Conservation (phyloP, 1,140 invertebrate genomes). For the Protaetia brevitarsis region DNA sequence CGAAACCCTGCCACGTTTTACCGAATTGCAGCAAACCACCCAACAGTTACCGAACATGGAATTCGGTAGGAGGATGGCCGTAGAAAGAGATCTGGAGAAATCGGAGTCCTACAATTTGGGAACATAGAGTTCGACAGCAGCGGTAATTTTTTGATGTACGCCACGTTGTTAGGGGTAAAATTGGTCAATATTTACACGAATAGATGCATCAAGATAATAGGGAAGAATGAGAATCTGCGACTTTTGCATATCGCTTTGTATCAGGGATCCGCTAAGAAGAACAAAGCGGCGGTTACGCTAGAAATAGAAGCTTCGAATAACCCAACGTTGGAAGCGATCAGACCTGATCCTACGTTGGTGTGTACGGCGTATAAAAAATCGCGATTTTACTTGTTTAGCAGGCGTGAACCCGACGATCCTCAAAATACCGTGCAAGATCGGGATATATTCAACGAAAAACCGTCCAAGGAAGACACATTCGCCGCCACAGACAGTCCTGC, state of each 20-base stretch:
- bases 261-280: constrained; percentile 70
- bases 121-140: constrained; percentile 93
- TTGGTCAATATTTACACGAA: constrained; percentile 94
- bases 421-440: constrained; percentile 82
- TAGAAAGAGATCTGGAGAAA: constrained; percentile 93
- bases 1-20: constrained; percentile 85
- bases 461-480: constrained; percentile 97
- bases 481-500: constrained; percentile 82
- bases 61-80: constrained; percentile 92
- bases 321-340: constrained; percentile 77
- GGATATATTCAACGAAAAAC: constrained; percentile 98
- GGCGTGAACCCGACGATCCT: constrained; percentile 81
- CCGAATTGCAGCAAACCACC: constrained; percentile 83
- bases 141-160: constrained; percentile 92
- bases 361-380: constrained; percentile 96
- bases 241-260: constrained; percentile 86
- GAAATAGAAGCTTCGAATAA: constrained; percentile 97
- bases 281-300: constrained; percentile 80
- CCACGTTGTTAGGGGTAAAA: constrained; percentile 94
- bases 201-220: constrained; percentile 79
- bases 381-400: constrained; percentile 91
- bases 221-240: constrained; percentile 92
- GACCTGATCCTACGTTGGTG: constrained; percentile 87
- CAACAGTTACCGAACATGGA: constrained; percentile 97
- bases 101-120: constrained; percentile 71